Evolutionary conservation across 2,113 vertebrate species (phyloP), one percentile per base, ranked within the genome.

Genomic region (Odocoileus virginianus): DNA sequence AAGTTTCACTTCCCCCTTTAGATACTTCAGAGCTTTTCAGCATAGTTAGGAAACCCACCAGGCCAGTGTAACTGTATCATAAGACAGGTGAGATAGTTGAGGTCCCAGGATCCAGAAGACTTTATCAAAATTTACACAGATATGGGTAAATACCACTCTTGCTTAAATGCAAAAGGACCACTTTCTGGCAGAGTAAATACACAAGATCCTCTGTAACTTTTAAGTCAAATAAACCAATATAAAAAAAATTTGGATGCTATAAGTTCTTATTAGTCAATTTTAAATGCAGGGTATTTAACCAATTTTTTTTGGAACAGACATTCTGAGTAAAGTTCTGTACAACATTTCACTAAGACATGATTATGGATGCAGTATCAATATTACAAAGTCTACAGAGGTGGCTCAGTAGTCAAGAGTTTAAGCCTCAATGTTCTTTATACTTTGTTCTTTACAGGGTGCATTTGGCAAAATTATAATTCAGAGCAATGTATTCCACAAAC

Each of bases 361-460:
- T 97, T 95, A 84, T 87, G 91, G 87, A 96, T 97, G 74, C 47
- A 47, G 55, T 78, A 60, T 67, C 94, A 97, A 55, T 88, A 96
- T 97, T 98, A 74, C 91, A 84, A 55, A 95, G 87, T 43, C 4
- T 87, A 94, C 79, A 92, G 30, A 87, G 87, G 97, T 95, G 93
- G 47, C 87, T 98, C 82, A 85, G 84, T 33, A 78, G 91, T 96
- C 91, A 92, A 93, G 78, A 95, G 90, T 97, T 94, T 97, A 97
- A 98, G 40, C 58, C 83, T 95, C 58, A 60, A 3, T 98, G 97
- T 98, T 97, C 97, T 97, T 96, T 98, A 90, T 64, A 95, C 89
- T 97, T 83, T 97, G 76, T 90, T 97, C 94, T 97, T 95, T 96
- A 89, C 30, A 58, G 89, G 25, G 25, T 95, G 43, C 78, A 97